Percentiles rank a stretch among this genome's conserved stretches.
Conservation (phyloP, 2,888 invertebrate genomes). For the Sesia bembeciformis region DNA sequence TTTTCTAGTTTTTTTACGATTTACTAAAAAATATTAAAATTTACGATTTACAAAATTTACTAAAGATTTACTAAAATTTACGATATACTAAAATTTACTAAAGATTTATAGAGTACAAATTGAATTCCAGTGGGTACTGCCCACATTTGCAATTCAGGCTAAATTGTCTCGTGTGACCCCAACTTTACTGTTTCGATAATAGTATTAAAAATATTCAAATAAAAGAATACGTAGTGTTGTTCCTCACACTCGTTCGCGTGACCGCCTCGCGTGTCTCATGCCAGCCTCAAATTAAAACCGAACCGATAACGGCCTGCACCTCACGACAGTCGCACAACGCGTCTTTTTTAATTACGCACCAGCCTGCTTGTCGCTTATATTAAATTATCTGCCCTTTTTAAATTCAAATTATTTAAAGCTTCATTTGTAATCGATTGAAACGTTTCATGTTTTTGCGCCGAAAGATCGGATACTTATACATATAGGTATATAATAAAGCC, state of each 20-base stretch:
- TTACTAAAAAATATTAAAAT: no score
- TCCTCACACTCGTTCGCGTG: conserved; percentile 50
- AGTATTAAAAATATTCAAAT: conserved; percentile 53
- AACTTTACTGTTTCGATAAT: conserved; percentile 23
- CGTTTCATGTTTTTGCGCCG: no score
- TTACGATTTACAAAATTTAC: no score
- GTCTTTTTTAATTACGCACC: conserved; percentile 73
- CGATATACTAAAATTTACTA: no score
- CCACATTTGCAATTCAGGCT: no score
- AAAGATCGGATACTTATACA: no score
- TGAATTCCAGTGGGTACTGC: no score
- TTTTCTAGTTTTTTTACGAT: no score
- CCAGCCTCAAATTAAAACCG: conserved; percentile 68
- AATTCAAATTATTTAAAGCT: conserved; percentile 33
- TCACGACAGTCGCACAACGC: conserved; percentile 65
- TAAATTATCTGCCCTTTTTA: conserved; percentile 52
- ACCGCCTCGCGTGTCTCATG: conserved; percentile 66
- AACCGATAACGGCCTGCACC: conserved; percentile 63
- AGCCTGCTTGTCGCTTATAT: conserved; percentile 34
- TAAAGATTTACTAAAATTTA: no score
- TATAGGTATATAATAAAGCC: no score
- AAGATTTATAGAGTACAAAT: no score
- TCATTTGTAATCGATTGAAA: no score
- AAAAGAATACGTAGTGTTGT: conserved; percentile 26
- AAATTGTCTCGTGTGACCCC: conserved; percentile 1